These are phyloP conservation scores for Caloenas nicobarica DNA, from an alignment of 2,113 vertebrate species.

Conservation along the genomic window DNA sequence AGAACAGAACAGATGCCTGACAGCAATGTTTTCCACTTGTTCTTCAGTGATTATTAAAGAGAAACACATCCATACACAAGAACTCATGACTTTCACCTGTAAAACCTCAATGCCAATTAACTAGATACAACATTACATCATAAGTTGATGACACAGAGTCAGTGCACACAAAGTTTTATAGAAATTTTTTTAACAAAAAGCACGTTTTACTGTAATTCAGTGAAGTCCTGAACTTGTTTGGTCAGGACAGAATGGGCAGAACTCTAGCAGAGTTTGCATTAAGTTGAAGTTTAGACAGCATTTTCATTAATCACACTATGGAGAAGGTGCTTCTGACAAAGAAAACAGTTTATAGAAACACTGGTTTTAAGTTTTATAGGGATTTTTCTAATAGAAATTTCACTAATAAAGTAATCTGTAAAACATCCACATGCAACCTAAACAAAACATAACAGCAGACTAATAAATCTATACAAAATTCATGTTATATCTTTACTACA, in stretches of 20 bases:
- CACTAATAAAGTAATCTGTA: neutral
- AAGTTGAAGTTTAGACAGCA: neutral
- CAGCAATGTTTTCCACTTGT: neutral
- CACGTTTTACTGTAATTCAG: neutral
- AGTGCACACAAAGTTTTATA: neutral
- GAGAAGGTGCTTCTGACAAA: neutral
- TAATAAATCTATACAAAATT: neutral
- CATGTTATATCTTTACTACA: neutral
- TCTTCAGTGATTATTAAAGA: neutral
- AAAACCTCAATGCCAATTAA: neutral
- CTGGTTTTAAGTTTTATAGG: neutral
- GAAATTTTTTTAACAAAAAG: neutral
- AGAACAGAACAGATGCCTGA: neutral
- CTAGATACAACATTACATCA: neutral
- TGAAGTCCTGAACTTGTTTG: neutral
- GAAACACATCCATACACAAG: neutral
- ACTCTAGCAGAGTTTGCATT: neutral
- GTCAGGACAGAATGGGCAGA: neutral
- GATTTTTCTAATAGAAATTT: neutral
- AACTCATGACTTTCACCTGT: neutral
- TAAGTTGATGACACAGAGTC: neutral
- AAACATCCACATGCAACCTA: neutral
- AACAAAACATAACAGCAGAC: neutral
- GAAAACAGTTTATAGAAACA: neutral
- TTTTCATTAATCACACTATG: neutral